Conservation (phyloP, 2,113 vertebrate species). For the Sinosuthora webbiana region DNA sequence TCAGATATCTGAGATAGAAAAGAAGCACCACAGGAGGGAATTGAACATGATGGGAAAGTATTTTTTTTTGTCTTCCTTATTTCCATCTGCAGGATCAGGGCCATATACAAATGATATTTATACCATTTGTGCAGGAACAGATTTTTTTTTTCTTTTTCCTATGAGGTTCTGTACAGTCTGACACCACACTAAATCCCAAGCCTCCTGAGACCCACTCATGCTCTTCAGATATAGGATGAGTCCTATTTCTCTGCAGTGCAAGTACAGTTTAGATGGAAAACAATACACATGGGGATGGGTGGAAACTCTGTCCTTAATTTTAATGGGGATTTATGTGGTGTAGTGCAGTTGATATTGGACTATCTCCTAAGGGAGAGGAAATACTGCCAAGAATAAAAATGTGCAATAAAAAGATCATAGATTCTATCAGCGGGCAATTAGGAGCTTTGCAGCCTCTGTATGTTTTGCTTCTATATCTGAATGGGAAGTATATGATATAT, state of each 20-base stretch:
- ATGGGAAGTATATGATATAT: not conserved
- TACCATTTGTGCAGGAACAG: not conserved
- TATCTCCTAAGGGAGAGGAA: not conserved
- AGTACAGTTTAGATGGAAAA: not conserved
- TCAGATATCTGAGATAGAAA: not conserved
- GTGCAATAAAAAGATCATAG: not conserved
- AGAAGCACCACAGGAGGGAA: not conserved
- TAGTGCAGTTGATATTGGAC: not conserved
- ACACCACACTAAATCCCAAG: not conserved
- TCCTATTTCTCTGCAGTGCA: not conserved
- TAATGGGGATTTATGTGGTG: conserved; percentile 32
- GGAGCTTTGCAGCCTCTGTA: not conserved
- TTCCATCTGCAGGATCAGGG: not conserved
- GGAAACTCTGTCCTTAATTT: conserved; percentile 33
- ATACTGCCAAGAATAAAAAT: conserved; percentile 24
- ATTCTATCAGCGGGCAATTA: conserved; percentile 23
- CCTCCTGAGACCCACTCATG: not conserved
- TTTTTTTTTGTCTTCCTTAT: not conserved
- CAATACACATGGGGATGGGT: not conserved
- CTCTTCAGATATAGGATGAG: not conserved
- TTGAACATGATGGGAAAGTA: not conserved
- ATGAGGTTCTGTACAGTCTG: not conserved
- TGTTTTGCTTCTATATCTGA: not conserved
- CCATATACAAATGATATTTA: not conserved
- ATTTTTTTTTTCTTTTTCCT: not conserved